Evolutionary conservation across 1,140 invertebrate species (phyloP).

Genomic region (Adelges cooleyi): DNA sequence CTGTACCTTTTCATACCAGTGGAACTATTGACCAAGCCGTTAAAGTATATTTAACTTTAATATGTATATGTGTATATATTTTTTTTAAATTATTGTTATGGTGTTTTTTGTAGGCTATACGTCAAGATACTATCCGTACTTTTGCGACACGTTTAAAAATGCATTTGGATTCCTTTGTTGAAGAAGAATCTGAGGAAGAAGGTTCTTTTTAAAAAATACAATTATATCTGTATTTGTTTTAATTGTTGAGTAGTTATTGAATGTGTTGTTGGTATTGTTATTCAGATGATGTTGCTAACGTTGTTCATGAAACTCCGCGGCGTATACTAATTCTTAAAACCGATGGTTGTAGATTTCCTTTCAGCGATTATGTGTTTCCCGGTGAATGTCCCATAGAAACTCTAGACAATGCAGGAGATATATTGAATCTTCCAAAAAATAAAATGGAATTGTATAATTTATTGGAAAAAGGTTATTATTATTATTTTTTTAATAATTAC

Average conservation of each 20-base stretch:
- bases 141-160: conserved; percentile 19
- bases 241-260: no score
- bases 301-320: conserved; percentile 15
- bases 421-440: conserved; percentile 7
- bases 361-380: conserved; percentile 23
- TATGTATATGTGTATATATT: background rate
- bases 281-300: background rate
- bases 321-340: conserved; percentile 18
- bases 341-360: conserved; percentile 22
- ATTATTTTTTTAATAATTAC: no score
- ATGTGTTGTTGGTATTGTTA: no score
- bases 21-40: background rate
- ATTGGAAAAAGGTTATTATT: conserved; percentile 25
- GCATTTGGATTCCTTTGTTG: conserved; percentile 23
- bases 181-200: conserved; percentile 19
- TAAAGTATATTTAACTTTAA: conserved; percentile 7
- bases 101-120: background rate
- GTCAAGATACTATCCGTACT: background rate
- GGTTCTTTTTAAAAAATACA: background rate
- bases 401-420: background rate
- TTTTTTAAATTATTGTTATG: background rate
- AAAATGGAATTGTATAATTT: conserved; percentile 2
- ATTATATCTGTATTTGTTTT: no score
- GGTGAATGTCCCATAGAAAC: conserved; percentile 4
- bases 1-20: conserved; percentile 10